These are phyloP conservation scores for Amblyteles armatorius DNA, from an alignment of 2,888 invertebrate species.

Conservation along the genomic window DNA sequence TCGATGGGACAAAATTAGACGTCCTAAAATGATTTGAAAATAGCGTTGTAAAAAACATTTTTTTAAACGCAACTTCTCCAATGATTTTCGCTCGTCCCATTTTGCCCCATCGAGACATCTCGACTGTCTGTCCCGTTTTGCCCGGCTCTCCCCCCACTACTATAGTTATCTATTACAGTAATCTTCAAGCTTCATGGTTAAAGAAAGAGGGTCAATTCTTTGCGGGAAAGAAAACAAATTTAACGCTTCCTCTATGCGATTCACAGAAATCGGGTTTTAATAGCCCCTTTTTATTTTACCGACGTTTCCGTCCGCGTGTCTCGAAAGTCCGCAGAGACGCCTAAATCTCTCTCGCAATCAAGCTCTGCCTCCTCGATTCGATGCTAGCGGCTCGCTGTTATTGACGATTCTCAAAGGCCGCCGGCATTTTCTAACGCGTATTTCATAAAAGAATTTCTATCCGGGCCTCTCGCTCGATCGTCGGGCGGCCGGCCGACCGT, in stretches of 20 bases:
- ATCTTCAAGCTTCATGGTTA: neutral
- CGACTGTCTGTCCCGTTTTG: too few relatives aligned
- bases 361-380: neutral
- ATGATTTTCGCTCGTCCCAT: too few relatives aligned
- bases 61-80: too few relatives aligned
- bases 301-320: neutral
- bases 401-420: conserved; percentile 3
- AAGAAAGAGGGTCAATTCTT: neutral
- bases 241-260: neutral
- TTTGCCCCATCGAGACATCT: too few relatives aligned
- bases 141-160: too few relatives aligned
- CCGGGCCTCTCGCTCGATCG: neutral
- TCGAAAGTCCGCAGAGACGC: neutral
- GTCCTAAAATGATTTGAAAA: neutral
- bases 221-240: neutral
- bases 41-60: too few relatives aligned
- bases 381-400: neutral
- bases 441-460: neutral
- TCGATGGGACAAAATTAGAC: too few relatives aligned
- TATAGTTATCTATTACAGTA: neutral
- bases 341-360: conserved; percentile 3
- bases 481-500: neutral
- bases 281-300: neutral
- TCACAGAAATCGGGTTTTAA: conserved; percentile 7
- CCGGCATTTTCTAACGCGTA: conserved; percentile 6